Conservation (phyloP, 2,113 vertebrate genomes). For the Laticauda colubrina region DNA sequence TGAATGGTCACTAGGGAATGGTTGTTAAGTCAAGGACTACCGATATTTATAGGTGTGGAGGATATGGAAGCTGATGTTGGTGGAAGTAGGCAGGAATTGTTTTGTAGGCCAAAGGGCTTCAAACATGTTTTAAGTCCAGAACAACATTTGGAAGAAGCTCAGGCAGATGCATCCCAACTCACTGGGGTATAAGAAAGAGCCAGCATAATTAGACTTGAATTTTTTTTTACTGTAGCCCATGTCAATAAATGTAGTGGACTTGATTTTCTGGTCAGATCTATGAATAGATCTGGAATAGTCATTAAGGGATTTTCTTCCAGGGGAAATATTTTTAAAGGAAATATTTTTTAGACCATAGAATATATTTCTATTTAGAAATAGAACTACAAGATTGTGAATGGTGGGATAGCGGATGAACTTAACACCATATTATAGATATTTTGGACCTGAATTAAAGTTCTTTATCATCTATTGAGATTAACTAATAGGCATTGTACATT, state of each 20-base stretch:
- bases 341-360: background rate
- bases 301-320: background rate
- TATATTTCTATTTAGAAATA: background rate
- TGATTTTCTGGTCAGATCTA: background rate
- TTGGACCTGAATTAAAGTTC: background rate
- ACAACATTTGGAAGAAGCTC: background rate
- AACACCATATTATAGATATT: background rate
- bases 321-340: background rate
- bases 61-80: background rate
- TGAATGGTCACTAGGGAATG: too few species aligned
- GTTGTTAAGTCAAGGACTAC: too few species aligned
- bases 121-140: background rate
- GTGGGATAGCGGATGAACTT: background rate
- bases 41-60: background rate
- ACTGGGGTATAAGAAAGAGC: background rate
- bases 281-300: too few species aligned
- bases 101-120: background rate
- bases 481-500: background rate
- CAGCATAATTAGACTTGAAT: background rate
- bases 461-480: background rate
- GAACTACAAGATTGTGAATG: background rate
- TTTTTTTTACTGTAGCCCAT: background rate
- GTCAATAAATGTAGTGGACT: background rate
- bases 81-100: background rate
- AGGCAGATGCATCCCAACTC: background rate